Evolutionary conservation across 2,888 invertebrate species (phyloP).

Genomic region (Phrixothrix hirtus): DNA sequence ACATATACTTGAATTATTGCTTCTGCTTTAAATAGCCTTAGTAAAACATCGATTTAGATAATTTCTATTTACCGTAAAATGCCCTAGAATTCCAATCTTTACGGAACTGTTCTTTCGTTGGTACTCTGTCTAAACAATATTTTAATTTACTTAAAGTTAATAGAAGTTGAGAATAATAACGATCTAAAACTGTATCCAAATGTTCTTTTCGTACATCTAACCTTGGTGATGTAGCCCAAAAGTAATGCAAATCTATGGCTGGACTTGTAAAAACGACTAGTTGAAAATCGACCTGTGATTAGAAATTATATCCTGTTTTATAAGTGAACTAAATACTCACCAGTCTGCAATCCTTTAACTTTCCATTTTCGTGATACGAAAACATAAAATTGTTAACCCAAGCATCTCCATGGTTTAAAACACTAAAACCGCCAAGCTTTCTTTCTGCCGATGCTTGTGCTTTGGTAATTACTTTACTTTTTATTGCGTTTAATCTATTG

Average conservation of each 20-base stretch:
- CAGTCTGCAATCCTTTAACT: conserved; percentile 52
- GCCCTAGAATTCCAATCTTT: conserved; percentile 45
- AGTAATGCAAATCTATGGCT: conserved; percentile 56
- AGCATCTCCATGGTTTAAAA: conserved; percentile 60
- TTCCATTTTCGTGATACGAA: conserved; percentile 51
- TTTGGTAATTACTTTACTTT: conserved; percentile 39
- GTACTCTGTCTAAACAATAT: conserved; percentile 46
- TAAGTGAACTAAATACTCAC: no score
- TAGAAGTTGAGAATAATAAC: conserved; percentile 46
- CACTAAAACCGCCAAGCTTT: conserved; percentile 50
- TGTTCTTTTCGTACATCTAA: conserved; percentile 43
- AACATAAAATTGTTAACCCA: conserved; percentile 62
- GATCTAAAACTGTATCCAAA: conserved; percentile 45
- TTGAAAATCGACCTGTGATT: conserved; percentile 59
- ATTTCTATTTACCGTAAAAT: conserved; percentile 44
- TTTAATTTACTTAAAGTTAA: conserved; percentile 42
- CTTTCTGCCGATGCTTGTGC: conserved; percentile 39
- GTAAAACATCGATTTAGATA: no score
- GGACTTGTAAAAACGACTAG: conserved; percentile 53
- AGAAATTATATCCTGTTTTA: no score
- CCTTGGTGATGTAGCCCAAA: conserved; percentile 54
- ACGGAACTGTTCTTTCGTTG: conserved; percentile 45
- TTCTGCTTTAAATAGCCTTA: no score
- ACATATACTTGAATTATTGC: no score
- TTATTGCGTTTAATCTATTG: conserved; percentile 51